These are phyloP conservation scores for Anhinga anhinga DNA, from an alignment of 2,113 vertebrate species.

Conservation along the genomic window DNA sequence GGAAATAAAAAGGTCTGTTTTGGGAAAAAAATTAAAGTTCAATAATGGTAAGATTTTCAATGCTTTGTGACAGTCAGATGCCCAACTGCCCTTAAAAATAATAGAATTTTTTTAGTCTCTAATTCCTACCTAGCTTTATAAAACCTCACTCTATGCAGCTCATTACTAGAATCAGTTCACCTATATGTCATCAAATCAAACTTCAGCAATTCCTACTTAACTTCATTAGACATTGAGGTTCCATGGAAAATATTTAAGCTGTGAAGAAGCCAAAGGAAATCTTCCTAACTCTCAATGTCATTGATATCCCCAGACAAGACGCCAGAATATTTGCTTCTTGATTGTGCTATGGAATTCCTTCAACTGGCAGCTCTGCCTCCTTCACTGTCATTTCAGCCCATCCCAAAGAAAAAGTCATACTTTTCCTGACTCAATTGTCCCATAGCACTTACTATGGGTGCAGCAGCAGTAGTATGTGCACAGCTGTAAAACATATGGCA, in stretches of 20 bases:
- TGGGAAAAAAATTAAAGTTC: neutral
- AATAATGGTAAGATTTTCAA: neutral
- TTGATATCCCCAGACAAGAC: neutral
- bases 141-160: neutral
- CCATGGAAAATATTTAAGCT: neutral
- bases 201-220: neutral
- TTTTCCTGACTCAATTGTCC: neutral
- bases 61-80: neutral
- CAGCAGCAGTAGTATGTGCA: neutral
- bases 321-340: neutral
- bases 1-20: neutral
- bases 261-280: neutral
- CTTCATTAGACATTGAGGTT: neutral
- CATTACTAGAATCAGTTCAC: neutral
- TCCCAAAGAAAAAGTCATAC: neutral
- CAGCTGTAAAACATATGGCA: slow-evolving; percentile 44
- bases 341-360: neutral
- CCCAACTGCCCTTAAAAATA: neutral
- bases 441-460: neutral
- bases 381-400: neutral
- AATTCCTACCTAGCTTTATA: neutral
- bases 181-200: neutral
- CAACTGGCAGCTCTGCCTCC: neutral
- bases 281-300: neutral
- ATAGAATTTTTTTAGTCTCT: neutral